Evolutionary conservation across 2,888 invertebrate species (phyloP).

Genomic region (Stenodema calcarata): DNA sequence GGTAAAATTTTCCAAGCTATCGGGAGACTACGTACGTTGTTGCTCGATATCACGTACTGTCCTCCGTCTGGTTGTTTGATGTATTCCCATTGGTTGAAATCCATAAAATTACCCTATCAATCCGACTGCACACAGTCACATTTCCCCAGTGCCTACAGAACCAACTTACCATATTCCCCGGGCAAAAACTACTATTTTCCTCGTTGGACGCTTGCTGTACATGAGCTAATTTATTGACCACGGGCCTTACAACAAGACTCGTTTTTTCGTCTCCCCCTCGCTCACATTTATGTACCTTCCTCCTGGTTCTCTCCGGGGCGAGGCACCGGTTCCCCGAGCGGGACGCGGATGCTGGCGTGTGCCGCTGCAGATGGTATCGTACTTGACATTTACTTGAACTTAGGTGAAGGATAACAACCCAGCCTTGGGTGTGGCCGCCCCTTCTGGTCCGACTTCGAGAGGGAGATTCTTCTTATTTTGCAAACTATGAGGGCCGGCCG

Average conservation of each 20-base stretch:
- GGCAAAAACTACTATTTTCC: neutral
- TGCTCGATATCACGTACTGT: too few relatives aligned
- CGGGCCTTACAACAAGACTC: neutral
- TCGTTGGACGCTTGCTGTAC: neutral
- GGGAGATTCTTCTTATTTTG: constrained; percentile 31
- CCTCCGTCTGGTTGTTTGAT: too few relatives aligned
- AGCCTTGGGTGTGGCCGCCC: constrained; percentile 25
- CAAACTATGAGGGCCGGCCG: constrained; percentile 24
- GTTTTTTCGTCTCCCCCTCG: neutral
- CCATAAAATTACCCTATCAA: neutral
- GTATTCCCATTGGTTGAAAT: neutral
- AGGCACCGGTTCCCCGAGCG: neutral
- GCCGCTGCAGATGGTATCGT: constrained; percentile 34
- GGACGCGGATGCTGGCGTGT: constrained; percentile 36
- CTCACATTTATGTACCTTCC: neutral
- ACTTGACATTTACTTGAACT: constrained; percentile 37
- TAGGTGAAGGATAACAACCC: constrained; percentile 26
- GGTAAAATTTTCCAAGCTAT: too few relatives aligned
- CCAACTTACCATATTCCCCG: neutral
- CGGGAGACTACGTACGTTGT: too few relatives aligned
- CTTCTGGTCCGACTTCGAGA: neutral
- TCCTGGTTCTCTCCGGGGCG: neutral
- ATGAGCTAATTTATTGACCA: neutral
- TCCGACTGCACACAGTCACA: neutral
- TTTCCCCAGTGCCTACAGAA: neutral